Evolutionary conservation across 2,888 invertebrate genomes (phyloP), one percentile per base, ranked within the genome.

Genomic region (Pollenia griseotomentosa): DNA sequence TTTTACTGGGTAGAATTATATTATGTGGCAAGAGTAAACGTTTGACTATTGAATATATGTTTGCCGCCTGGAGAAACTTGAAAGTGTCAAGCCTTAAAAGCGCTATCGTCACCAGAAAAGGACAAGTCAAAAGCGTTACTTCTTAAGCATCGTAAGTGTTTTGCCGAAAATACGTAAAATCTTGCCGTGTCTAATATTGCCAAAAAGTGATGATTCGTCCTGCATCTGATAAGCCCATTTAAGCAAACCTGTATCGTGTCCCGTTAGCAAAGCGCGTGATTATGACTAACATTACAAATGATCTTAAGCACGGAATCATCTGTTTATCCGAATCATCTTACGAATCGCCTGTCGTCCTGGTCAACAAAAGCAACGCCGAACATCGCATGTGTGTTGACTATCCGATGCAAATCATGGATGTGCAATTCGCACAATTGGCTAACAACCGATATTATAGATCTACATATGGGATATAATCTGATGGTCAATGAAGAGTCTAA

Each of bases 381-480:
- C 78, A 82, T 44, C 68, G 85, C 53, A 73, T 83, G 42, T 85
- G 85, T 68, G 80, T 87, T 2, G 86, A 85, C 48, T n/a, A n/a
- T n/a, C 86, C 86, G 1, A 83, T 86, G 83, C 86, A 82, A 14
- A 73, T 65, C 19, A 57, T 83, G 78, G 83, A 80, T 19, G 82
- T 78, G 57, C 78, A 81, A 46, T 86, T 79, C 48, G 86, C 74
- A 6, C 79, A 86, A 42, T 42, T 82, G 1, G 23, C 23, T 23
- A 23, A 23, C 23, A 23, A 23, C 1, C 23, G 23, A 23, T 23
- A 23, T 23, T 86, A 82, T 85, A 23, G 86, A 88, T 68, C 59
- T 84, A 11, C 44, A 57, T 4, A 88, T 82, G 71, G 86, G 88
- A 10, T 88, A 88, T 53, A n/a, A n/a, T n/a, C n/a, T n/a, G n/a